phyloP scores from a whole-genome alignment of 2,888 invertebrate genomes.

The Tanytarsus gracilentus region DNA sequence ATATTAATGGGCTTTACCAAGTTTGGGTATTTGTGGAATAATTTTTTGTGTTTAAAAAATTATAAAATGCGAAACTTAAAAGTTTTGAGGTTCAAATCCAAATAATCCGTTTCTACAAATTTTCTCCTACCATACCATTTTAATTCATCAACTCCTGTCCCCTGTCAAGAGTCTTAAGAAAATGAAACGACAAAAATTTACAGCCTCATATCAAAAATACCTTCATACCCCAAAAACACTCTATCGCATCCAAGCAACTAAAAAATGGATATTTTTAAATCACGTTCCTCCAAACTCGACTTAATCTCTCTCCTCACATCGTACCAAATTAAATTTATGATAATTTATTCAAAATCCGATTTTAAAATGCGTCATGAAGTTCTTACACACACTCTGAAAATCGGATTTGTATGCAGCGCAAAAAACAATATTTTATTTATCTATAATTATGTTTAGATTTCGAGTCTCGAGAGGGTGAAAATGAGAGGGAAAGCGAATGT shows the following conservation, averaged over 20 bases:
- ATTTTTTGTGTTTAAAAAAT: too few species aligned
- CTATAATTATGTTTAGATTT: slow-evolving; percentile 27
- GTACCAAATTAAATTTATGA: slow-evolving; percentile 27
- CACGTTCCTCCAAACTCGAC: neutral
- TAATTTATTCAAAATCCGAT: slow-evolving; percentile 28
- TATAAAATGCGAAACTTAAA: neutral
- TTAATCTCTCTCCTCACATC: neutral
- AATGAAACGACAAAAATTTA: too few species aligned
- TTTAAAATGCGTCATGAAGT: slow-evolving; percentile 6
- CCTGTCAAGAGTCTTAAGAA: too few species aligned
- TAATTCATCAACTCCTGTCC: too few species aligned
- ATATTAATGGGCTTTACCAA: too few species aligned
- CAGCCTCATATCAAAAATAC: too few species aligned
- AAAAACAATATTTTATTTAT: slow-evolving; percentile 29
- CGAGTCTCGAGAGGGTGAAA: slow-evolving; percentile 6
- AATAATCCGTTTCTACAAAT: too few species aligned
- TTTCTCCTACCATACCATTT: too few species aligned
- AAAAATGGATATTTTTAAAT: slow-evolving; percentile 3
- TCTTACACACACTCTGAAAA: neutral
- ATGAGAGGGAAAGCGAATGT: neutral
- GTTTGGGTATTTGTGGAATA: too few species aligned
- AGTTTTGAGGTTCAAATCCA: too few species aligned
- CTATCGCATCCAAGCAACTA: too few species aligned
- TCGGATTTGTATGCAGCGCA: neutral
- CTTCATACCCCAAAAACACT: too few species aligned